Evolutionary conservation across 2,113 vertebrate genomes (phyloP), one percentile per base, ranked within the genome.

Genomic region (Polypterus senegalus): DNA sequence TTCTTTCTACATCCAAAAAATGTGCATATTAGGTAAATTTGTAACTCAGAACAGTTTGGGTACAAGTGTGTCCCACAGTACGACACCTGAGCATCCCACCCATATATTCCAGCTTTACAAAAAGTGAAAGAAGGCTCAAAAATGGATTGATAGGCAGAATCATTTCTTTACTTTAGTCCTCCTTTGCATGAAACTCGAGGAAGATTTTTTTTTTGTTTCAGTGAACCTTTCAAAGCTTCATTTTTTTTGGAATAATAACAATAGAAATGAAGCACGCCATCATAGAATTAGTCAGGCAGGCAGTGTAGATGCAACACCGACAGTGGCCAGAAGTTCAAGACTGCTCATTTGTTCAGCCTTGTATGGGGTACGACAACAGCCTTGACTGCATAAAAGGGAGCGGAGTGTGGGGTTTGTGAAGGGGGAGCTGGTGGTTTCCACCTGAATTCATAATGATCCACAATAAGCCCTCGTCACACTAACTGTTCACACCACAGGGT

Each of bases 231-330:
- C 27, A 27, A 27, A 27, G 27, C 27, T 27, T 2, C 27, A 27
- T 75, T 74, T 60, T 73, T 76, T 74, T 78, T 81, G 77, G 76
- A 84, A 83, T 67, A 66, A 72, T 70, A 79, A 70, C 76, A 81
- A 6, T 55, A 55, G 3, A 82, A 81, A 74, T 68, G 63, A 60
- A 11, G 67, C 74, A 63, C 72, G 64, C 73, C 77, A 73, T 77
- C 67, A 70, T 65, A 63, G 74, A 82, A 85, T 79, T 73, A 81
- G 78, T 79, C 76, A 77, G 74, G 72, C 74, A 67, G 74, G 60
- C 64, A 67, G 68, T 72, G 68, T 72, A 77, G 71, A 81, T 71
- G 73, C 53, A 73, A 53, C 68, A 9, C 72, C 70, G 69, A 76
- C 63, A 69, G 53, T 59, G 48, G 9, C 46, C 60, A 60, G 56